Evolutionary conservation across 1,140 invertebrate genomes (phyloP).

Genomic region (Micrasema longulum): DNA sequence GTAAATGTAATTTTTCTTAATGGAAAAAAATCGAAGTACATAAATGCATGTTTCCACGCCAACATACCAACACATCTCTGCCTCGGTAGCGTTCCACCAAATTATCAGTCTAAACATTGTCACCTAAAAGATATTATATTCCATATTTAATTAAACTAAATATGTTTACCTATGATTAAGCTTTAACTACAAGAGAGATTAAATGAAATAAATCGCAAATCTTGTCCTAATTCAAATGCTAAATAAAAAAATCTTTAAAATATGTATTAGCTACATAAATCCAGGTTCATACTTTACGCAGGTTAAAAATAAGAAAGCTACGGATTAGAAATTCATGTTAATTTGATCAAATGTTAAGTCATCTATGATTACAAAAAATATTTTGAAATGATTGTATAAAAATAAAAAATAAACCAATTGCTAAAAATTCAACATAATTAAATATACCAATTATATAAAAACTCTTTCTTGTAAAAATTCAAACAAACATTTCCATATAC

Average conservation of each 20-base stretch:
- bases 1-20: background rate
- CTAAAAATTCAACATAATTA: constrained; percentile 2
- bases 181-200: constrained; percentile 14
- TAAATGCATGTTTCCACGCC: constrained; percentile 19
- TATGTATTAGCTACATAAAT: no score
- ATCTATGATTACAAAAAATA: constrained; percentile 22
- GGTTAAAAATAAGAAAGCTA: constrained; percentile 10
- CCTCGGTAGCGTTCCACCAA: constrained; percentile 2
- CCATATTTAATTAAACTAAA: constrained; percentile 22
- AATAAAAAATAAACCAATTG: constrained; percentile 29
- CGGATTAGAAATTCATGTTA: background rate
- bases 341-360: constrained; percentile 18
- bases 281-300: background rate
- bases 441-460: constrained; percentile 8
- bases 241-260: no score
- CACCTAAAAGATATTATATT: constrained; percentile 25
- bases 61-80: background rate
- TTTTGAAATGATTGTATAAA: constrained; percentile 29
- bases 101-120: constrained; percentile 42
- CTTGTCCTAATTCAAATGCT: background rate
- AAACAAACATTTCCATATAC: constrained; percentile 10
- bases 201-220: constrained; percentile 15
- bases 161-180: background rate
- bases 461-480: background rate
- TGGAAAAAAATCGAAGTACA: constrained; percentile 8